These are phyloP conservation scores for Standfussiana lucernea DNA, from an alignment of 2,888 invertebrate genomes.

Conservation along the genomic window DNA sequence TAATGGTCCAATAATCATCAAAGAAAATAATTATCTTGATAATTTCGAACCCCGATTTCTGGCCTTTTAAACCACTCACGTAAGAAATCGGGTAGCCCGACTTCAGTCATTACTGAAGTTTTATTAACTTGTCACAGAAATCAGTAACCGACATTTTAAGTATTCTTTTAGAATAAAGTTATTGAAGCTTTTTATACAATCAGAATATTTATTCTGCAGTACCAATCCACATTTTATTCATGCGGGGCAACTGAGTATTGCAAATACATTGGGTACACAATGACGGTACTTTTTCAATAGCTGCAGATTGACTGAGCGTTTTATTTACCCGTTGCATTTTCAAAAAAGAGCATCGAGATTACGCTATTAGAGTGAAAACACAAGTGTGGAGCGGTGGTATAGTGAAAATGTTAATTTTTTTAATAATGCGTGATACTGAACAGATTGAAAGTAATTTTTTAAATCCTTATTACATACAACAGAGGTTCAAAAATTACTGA, in stretches of 20 bases:
- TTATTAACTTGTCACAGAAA: background rate
- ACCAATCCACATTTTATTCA: background rate
- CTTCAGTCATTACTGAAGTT: background rate
- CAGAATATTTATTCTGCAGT: background rate
- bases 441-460: background rate
- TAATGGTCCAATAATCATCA: too few species aligned
- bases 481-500: background rate
- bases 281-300: conserved; percentile 1
- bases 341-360: conserved; percentile 8
- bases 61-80: background rate
- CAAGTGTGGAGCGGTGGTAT: background rate
- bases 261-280: conserved; percentile 18
- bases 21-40: background rate
- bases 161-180: background rate
- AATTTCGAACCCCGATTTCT: background rate
- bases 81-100: background rate
- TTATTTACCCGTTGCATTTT: conserved; percentile 20
- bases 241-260: conserved; percentile 6
- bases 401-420: background rate
- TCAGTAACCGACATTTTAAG: background rate
- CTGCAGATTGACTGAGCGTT: conserved; percentile 20
- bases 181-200: background rate
- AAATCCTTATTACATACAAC: background rate
- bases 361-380: background rate
- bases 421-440: background rate